Percentiles rank a stretch among this genome's conserved stretches.
These are phyloP conservation scores for Zosterops japonicus DNA, from an alignment of 2,113 vertebrate genomes.

Conservation along the genomic window DNA sequence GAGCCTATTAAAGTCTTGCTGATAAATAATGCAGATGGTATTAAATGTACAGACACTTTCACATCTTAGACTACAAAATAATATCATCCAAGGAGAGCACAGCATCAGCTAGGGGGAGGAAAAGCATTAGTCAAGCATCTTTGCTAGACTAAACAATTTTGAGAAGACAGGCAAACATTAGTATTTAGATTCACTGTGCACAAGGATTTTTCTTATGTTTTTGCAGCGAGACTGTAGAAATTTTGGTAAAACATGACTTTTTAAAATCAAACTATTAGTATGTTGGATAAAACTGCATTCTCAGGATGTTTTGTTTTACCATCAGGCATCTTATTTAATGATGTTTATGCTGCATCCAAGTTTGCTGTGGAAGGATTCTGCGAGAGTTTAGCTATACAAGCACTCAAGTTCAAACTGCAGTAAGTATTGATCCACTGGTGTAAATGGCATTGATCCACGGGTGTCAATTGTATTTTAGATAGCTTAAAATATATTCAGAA, in stretches of 20 bases:
- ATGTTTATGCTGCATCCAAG: conserved; percentile 88
- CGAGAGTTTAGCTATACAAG: conserved; percentile 86
- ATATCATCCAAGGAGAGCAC: neutral
- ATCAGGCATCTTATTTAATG: conserved; percentile 87
- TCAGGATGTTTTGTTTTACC: conserved; percentile 9
- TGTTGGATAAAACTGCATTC: neutral
- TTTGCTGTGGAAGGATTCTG: conserved; percentile 90
- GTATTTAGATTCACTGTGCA: neutral
- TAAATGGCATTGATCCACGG: neutral
- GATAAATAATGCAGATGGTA: neutral
- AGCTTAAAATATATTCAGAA: neutral
- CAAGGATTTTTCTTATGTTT: neutral
- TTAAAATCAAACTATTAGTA: neutral
- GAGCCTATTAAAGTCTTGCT: neutral
- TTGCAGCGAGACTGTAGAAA: neutral
- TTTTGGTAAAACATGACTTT: neutral
- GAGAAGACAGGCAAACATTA: neutral
- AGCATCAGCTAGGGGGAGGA: neutral
- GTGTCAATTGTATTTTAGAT: neutral
- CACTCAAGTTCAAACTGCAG: conserved; percentile 85
- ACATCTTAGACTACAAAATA: neutral
- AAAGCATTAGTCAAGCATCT: neutral
- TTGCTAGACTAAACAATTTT: neutral
- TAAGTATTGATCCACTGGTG: conserved; percentile 70
- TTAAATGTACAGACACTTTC: neutral